Percentiles rank a stretch among this genome's conserved stretches.
These are phyloP conservation scores for Sympetrum striolatum DNA, from an alignment of 2,888 invertebrate species.

Conservation along the genomic window DNA sequence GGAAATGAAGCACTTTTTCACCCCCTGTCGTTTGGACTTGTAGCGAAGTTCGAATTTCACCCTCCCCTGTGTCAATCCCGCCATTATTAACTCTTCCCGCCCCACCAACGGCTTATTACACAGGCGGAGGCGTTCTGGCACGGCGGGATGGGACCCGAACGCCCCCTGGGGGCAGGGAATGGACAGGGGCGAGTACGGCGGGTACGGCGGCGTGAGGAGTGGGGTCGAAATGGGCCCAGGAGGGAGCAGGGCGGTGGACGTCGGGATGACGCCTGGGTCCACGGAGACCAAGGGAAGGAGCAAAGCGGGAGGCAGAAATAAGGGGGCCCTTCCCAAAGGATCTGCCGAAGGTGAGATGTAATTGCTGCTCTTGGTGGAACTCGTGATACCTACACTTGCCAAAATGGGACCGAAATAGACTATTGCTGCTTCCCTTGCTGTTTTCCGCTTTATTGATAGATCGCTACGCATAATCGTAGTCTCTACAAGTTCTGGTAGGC, in stretches of 20 bases:
- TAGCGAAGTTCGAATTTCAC: background rate
- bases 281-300: background rate
- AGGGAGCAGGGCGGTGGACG: background rate
- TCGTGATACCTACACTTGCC: no score
- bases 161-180: slow-evolving; percentile 2
- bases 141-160: background rate
- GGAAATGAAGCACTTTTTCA: background rate
- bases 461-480: no score
- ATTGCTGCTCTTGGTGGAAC: no score
- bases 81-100: background rate
- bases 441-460: no score
- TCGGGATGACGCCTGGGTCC: background rate
- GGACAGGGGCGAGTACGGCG: background rate
- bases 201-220: background rate
- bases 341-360: background rate
- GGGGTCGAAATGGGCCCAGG: background rate
- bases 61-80: background rate
- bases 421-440: no score
- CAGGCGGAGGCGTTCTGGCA: background rate
- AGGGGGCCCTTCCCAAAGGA: background rate
- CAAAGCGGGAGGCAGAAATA: background rate
- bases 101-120: background rate
- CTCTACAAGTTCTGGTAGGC: no score
- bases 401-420: no score
- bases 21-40: background rate